Conservation (phyloP, 2,797 vertebrate species). For the Tragelaphus eurycerus region DNA sequence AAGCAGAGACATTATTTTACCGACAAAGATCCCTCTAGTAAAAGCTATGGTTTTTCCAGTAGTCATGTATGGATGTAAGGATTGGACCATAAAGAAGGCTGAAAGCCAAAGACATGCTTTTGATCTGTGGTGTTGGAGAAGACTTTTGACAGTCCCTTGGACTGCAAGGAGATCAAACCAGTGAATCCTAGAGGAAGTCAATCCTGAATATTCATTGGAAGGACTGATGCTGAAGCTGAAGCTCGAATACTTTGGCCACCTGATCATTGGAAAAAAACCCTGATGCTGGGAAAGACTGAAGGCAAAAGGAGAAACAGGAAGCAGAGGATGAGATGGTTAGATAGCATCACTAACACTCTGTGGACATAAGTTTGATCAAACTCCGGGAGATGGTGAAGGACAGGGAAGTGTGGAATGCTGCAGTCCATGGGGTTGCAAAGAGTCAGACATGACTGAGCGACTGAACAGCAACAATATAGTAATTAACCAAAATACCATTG, state of each 20-base stretch:
- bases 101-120: background rate
- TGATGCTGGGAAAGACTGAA: too few species aligned
- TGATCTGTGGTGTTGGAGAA: background rate
- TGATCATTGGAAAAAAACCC: background rate
- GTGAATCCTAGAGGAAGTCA: background rate
- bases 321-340: background rate
- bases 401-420: background rate
- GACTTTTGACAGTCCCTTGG: background rate
- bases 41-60: background rate
- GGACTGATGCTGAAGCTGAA: background rate
- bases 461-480: background rate
- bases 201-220: background rate
- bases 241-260: background rate
- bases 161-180: background rate
- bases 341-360: background rate
- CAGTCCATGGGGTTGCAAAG: background rate
- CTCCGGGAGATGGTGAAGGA: background rate
- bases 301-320: background rate
- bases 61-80: background rate
- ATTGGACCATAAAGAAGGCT: background rate
- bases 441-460: background rate
- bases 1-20: background rate
- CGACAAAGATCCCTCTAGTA: background rate
- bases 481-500: constrained; percentile 40
- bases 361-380: background rate